Evolutionary conservation across 2,113 vertebrate genomes (phyloP).

Genomic region (Campylomormyrus numenius): DNA sequence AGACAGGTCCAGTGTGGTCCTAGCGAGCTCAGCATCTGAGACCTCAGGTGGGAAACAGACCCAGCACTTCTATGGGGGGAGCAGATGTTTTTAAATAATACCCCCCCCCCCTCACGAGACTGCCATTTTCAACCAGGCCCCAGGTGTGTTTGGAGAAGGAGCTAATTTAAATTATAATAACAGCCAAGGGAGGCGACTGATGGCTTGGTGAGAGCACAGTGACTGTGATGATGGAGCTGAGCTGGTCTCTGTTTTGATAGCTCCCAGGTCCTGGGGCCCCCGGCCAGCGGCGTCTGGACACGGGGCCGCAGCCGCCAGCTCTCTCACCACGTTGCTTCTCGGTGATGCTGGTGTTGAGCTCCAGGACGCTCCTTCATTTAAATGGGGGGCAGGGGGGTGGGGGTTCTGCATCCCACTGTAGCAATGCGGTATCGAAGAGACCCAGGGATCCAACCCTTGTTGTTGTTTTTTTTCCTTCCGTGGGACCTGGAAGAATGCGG

Average conservation of each 20-base stretch:
- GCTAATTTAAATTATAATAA: conserved; percentile 52
- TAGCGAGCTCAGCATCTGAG: background rate
- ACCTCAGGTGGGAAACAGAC: background rate
- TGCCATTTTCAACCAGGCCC: conserved; percentile 43
- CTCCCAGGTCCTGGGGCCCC: conserved; percentile 34
- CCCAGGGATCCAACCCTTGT: conserved; percentile 33
- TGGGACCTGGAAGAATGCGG: conserved; percentile 37
- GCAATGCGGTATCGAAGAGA: background rate
- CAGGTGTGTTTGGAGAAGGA: conserved; percentile 54
- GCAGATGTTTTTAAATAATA: conserved; percentile 45
- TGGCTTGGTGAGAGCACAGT: conserved; percentile 24
- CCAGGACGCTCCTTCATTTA: background rate
- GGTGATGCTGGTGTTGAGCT: background rate
- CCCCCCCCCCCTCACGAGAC: conserved; percentile 31
- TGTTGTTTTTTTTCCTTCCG: conserved; percentile 21
- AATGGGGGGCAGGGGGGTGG: background rate
- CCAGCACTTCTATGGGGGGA: conserved; percentile 16
- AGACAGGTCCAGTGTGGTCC: background rate
- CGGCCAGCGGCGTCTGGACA: conserved; percentile 33
- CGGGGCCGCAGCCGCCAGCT: conserved; percentile 34
- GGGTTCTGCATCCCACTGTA: background rate
- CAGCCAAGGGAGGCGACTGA: conserved; percentile 33
- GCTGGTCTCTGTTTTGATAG: conserved; percentile 42
- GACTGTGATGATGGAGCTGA: conserved; percentile 20
- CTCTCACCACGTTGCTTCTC: background rate